phyloP scores from a whole-genome alignment of 1,140 invertebrate species.

The Temnothorax longispinosus region DNA sequence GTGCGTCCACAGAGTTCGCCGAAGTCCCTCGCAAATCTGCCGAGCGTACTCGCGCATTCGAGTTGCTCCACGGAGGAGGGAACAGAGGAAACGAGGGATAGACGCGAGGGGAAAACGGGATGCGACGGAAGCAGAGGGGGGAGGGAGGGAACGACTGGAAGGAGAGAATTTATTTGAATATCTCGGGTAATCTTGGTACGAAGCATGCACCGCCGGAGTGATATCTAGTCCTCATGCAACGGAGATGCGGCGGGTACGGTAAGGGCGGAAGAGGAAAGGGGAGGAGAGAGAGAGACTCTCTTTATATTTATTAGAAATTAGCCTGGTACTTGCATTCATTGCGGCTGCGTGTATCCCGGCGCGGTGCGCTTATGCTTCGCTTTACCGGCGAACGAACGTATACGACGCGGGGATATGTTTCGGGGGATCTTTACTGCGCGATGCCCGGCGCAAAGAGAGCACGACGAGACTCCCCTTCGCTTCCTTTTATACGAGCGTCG shows the following conservation, averaged over 20 bases:
- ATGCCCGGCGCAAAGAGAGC: slow-evolving; percentile 62
- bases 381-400: slow-evolving; percentile 43
- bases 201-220: slow-evolving; percentile 53
- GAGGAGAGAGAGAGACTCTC: not conserved
- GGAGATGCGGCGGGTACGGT: slow-evolving; percentile 21
- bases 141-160: slow-evolving; percentile 19
- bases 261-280: not conserved
- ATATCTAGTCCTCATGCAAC: slow-evolving; percentile 57
- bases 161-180: slow-evolving; percentile 71
- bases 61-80: slow-evolving; percentile 18
- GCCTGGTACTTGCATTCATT: slow-evolving; percentile 57
- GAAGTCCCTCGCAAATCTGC: slow-evolving; percentile 70
- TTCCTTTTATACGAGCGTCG: slow-evolving; percentile 43
- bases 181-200: slow-evolving; percentile 69
- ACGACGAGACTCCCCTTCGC: slow-evolving; percentile 51
- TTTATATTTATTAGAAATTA: slow-evolving; percentile 66
- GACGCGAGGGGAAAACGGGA: slow-evolving; percentile 6
- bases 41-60: slow-evolving; percentile 61
- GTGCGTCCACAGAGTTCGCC: slow-evolving; percentile 68
- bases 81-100: slow-evolving; percentile 22
- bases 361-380: slow-evolving; percentile 47
- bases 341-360: slow-evolving; percentile 39
- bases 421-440: slow-evolving; percentile 71
- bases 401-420: slow-evolving; percentile 76
- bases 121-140: not conserved